phyloP scores from a whole-genome alignment of 2,888 invertebrate species.

The Mystacides longicornis region DNA sequence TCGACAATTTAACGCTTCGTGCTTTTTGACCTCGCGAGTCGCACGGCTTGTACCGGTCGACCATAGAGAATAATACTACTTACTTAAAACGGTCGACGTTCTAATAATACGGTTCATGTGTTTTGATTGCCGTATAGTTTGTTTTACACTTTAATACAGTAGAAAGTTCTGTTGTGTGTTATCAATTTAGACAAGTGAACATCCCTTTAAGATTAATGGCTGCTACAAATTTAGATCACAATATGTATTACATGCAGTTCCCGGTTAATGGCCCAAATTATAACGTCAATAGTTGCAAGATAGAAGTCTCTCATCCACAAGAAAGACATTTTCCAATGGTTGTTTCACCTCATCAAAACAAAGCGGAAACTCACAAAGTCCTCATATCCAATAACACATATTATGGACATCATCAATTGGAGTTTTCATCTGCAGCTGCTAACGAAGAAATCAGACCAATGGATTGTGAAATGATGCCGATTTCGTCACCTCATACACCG shows the following conservation, averaged over 20 bases:
- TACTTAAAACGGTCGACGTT: too few species aligned
- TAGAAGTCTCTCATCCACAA: conserved; percentile 10
- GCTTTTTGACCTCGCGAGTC: too few species aligned
- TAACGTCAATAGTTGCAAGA: conserved; percentile 16
- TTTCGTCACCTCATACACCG: conserved; percentile 27
- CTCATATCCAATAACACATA: conserved; percentile 48
- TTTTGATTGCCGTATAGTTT: too few species aligned
- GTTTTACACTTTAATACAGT: too few species aligned
- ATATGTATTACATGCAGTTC: conserved; percentile 10
- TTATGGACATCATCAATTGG: conserved; percentile 41
- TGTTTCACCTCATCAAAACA: not conserved
- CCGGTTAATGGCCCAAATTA: conserved; percentile 4
- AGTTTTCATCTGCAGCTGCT: conserved; percentile 29
- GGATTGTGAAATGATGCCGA: conserved; percentile 43
- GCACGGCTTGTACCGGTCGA: too few species aligned
- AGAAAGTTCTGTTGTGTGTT: too few species aligned
- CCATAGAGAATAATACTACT: too few species aligned
- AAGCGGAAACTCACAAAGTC: conserved; percentile 25
- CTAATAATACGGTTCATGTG: too few species aligned
- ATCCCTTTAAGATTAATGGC: too few species aligned
- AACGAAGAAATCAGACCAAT: conserved; percentile 28
- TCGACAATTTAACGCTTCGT: too few species aligned
- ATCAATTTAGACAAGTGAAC: too few species aligned
- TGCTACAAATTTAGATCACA: conserved; percentile 15
- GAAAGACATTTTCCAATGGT: conserved; percentile 6